These are phyloP conservation scores for Chromis chromis DNA, from an alignment of 2,797 vertebrate genomes.

Conservation along the genomic window DNA sequence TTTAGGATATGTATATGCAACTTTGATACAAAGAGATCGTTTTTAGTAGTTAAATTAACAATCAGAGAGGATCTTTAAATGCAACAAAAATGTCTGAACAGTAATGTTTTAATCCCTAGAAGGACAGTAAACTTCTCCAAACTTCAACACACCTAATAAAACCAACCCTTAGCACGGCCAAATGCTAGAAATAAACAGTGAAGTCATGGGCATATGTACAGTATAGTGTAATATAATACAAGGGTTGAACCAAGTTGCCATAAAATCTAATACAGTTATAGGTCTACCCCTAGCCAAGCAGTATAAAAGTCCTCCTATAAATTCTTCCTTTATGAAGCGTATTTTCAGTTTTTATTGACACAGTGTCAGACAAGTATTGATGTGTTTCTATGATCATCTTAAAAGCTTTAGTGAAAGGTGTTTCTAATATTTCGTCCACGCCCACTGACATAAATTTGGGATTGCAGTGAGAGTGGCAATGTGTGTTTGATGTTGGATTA, in stretches of 20 bases:
- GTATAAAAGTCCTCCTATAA: not conserved
- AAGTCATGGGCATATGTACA: slow-evolving; percentile 10
- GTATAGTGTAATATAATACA: slow-evolving; percentile 5
- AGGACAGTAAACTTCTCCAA: not conserved
- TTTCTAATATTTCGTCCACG: slow-evolving; percentile 2
- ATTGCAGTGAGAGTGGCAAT: not conserved
- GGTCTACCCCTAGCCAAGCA: not conserved
- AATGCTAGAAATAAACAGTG: not conserved
- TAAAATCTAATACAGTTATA: not conserved
- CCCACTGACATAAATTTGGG: not conserved
- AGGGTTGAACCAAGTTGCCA: not conserved
- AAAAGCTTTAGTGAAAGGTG: not conserved
- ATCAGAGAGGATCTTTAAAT: not conserved
- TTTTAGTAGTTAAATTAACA: too few species aligned
- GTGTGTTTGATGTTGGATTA: not conserved
- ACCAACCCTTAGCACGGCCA: not conserved
- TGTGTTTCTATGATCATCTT: not conserved
- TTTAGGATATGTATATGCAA: too few species aligned
- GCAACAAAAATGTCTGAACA: not conserved
- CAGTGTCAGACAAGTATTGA: not conserved
- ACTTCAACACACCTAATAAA: not conserved
- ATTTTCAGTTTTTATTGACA: not conserved
- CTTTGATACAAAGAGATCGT: too few species aligned
- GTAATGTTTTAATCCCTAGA: not conserved
- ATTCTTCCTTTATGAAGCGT: not conserved